Evolutionary conservation across 2,113 vertebrate genomes (phyloP).

Genomic region (Phainopepla nitens): DNA sequence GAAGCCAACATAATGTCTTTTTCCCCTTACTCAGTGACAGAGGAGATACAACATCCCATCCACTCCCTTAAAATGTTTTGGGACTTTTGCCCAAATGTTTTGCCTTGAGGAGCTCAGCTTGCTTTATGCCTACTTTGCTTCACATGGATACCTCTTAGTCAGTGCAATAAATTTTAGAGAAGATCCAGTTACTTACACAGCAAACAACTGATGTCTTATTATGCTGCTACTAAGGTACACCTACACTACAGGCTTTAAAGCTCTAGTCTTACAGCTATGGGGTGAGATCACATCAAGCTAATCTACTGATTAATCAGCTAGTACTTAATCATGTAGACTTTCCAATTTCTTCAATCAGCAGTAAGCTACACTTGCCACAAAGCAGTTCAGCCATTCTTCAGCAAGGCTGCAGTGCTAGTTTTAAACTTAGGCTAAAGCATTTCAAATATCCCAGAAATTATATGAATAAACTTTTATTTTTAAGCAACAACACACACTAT

Average conservation of each 20-base stretch:
- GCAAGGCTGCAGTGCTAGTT: neutral
- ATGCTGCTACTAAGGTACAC: neutral
- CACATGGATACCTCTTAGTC: neutral
- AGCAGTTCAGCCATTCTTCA: neutral
- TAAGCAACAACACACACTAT: conserved; percentile 71
- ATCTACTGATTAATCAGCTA: neutral
- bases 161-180: neutral
- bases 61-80: neutral
- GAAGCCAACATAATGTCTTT: neutral
- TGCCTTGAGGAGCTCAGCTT: neutral
- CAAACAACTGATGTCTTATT: neutral
- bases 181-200: neutral
- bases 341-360: neutral
- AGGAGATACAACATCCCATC: neutral
- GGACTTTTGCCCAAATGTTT: neutral
- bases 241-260: neutral
- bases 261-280: neutral
- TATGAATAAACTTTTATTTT: conserved; percentile 69
- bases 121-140: neutral
- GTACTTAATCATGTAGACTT: neutral
- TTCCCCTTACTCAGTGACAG: neutral
- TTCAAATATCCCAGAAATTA: conserved; percentile 35
- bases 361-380: neutral
- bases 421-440: conserved; percentile 18
- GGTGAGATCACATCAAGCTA: neutral